Percentiles rank a stretch among this genome's conserved stretches.
Evolutionary conservation across 2,113 vertebrate genomes (phyloP).

Genomic region (Stercorarius parasiticus): DNA sequence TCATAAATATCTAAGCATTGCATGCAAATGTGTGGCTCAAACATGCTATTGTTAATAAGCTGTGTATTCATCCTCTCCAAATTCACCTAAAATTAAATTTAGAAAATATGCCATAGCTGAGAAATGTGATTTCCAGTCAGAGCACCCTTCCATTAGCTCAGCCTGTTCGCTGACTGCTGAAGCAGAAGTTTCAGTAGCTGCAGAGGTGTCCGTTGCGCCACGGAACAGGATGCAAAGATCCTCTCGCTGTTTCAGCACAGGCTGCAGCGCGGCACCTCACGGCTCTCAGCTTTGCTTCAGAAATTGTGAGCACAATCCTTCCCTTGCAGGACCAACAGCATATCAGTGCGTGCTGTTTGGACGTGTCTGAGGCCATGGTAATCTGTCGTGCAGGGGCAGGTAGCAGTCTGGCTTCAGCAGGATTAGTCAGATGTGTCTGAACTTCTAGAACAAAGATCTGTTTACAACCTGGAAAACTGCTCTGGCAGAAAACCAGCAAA

Average conservation of each 20-base stretch:
- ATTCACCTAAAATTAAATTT: neutral
- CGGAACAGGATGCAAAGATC: neutral
- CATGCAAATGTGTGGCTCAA: neutral
- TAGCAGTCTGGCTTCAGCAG: neutral
- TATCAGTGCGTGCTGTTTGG: neutral
- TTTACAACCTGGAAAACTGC: neutral
- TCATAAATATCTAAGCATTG: neutral
- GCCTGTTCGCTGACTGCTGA: neutral
- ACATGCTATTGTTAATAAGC: neutral
- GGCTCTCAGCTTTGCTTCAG: neutral
- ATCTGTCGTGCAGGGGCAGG: neutral
- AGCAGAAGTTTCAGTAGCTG: neutral
- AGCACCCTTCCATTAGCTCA: neutral
- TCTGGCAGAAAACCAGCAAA: neutral
- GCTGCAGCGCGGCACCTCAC: neutral
- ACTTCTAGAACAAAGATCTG: neutral
- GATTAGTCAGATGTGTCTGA: neutral
- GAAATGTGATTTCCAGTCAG: neutral
- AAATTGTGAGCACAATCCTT: neutral
- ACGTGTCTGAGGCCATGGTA: neutral
- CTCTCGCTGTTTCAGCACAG: neutral
- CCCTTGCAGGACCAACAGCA: rapidly evolving
- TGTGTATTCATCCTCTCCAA: neutral
- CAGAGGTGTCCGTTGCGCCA: rapidly evolving
- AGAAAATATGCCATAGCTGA: neutral